Base-by-base conservation (phyloP, 2,888 invertebrate species). In the Synanthedon vespiformis region DNA sequence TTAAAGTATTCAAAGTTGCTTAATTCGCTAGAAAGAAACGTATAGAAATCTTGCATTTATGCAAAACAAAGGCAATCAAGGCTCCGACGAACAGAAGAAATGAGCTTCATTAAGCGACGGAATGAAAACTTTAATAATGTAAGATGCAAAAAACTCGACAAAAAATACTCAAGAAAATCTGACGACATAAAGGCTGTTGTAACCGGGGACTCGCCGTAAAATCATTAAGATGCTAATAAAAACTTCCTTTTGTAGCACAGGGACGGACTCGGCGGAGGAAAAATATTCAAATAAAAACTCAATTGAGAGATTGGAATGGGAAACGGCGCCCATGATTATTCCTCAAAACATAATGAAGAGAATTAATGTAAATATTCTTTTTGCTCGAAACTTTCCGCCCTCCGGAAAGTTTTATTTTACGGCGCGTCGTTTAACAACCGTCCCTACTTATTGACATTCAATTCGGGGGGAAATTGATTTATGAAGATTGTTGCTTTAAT, bases 221-320 rank as follows among this genome's bases (percentile, higher is more conserved):
- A 88, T 88, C 88, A 88, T 88, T 88, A 88, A 88, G 88, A 88
- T 88, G 88, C 88, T 88, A 88, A 88, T 88, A 88, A 88, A 88
- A 88, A 87, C 88, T 87, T 88, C 84, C 87, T 87, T 86, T 86
- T 86, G 86, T 86, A 73, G 75, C 77, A 69, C 81, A 77, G 82
- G 79, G 81, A 78, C 80, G 81, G 80, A 84, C 82, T 80, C 72
- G 61, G 74, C 68, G 71, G 72, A 58, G 65, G 69, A 70, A 79
- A 85, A 85, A 85, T 85, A 86, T 85, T 88, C 88, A 87, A 88
- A 88, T 87, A 87, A 88, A 87, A 88, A 85, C 85, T 84, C 88
- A 79, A 86, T 86, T 79, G 84, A 74, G 77, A 78, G 70, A 80
- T 77, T 74, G 77, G 80, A 80, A 77, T 68, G 80, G 77, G 78